Conservation (phyloP, 2,888 invertebrate species). For the Ophioninae sp. region DNA sequence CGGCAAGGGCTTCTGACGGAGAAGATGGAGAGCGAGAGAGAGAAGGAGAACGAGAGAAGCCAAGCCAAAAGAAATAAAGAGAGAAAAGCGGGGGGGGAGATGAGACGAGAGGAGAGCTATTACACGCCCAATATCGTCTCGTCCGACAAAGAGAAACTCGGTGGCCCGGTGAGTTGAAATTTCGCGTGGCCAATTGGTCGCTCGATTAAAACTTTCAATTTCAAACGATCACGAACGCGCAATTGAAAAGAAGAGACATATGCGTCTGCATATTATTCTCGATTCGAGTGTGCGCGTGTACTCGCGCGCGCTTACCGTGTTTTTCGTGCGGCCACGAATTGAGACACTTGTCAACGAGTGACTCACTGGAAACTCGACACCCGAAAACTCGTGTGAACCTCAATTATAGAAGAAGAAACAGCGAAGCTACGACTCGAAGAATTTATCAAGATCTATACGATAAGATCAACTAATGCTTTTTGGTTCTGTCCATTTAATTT, state of each 20-base stretch:
- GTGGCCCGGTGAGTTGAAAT: conserved; percentile 51
- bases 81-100: background rate
- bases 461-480: background rate
- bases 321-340: conserved; percentile 18
- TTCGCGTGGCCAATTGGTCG: conserved; percentile 64
- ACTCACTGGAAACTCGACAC: background rate
- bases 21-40: conserved; percentile 11
- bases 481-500: background rate
- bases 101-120: conserved; percentile 51
- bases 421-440: background rate
- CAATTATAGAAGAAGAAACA: background rate
- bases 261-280: conserved; percentile 42
- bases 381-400: background rate
- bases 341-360: conserved; percentile 31
- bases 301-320: too few species aligned
- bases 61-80: background rate
- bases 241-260: conserved; percentile 55
- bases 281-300: background rate
- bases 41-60: background rate
- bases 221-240: conserved; percentile 54
- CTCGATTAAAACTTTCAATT: conserved; percentile 63
- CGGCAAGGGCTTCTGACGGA: background rate
- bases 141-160: conserved; percentile 61
- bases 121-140: conserved; percentile 62
- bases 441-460: background rate